These are phyloP conservation scores for Agapostemon virescens DNA, from an alignment of 2,888 invertebrate genomes.

Conservation along the genomic window DNA sequence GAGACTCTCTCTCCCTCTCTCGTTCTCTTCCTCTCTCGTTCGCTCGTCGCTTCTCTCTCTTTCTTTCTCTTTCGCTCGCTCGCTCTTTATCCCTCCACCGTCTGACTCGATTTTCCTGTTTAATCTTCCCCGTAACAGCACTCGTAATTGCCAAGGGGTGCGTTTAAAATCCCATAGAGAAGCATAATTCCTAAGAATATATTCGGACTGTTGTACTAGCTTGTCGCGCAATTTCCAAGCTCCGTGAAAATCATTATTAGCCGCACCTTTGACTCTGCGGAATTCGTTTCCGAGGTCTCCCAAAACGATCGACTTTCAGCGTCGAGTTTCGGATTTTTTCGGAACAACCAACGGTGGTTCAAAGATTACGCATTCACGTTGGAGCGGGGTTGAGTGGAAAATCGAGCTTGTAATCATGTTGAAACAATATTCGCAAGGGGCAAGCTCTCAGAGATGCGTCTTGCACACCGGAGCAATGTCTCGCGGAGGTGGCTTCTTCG, in stretches of 20 bases:
- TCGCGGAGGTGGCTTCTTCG: too few relatives aligned
- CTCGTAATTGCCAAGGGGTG: slow-evolving; percentile 17
- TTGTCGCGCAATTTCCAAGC: neutral
- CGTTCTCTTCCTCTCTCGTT: neutral
- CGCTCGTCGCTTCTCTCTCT: neutral
- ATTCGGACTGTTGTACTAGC: slow-evolving; percentile 7
- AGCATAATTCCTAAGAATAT: slow-evolving; percentile 14
- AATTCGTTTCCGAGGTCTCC: neutral
- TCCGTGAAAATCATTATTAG: neutral
- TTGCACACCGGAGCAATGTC: too few relatives aligned
- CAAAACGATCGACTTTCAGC: too few relatives aligned
- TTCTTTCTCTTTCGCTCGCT: neutral
- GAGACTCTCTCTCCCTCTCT: neutral
- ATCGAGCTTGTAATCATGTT: too few relatives aligned
- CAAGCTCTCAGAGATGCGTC: too few relatives aligned
- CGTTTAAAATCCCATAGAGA: slow-evolving; percentile 14
- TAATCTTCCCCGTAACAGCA: slow-evolving; percentile 15
- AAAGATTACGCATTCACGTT: too few relatives aligned
- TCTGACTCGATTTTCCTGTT: slow-evolving; percentile 16
- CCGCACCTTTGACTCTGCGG: neutral
- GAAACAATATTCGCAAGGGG: too few relatives aligned
- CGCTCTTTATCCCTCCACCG: neutral
- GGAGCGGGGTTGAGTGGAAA: too few relatives aligned
- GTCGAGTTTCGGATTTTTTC: too few relatives aligned
- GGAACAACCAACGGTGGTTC: too few relatives aligned